phyloP scores from a whole-genome alignment of 2,113 vertebrate genomes.

The Agapornis roseicollis region DNA sequence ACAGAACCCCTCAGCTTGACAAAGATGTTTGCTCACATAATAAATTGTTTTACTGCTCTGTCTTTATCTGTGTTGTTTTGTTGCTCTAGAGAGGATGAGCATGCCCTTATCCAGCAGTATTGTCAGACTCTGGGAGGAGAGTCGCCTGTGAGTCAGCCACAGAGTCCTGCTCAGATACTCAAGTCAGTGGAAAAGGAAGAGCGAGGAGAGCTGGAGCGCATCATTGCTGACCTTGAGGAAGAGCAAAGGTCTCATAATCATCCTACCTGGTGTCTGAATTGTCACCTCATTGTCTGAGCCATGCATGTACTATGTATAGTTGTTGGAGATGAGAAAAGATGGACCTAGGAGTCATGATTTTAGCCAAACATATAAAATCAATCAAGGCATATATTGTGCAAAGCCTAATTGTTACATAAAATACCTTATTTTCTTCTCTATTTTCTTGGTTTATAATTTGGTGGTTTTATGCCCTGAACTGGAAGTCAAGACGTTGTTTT shows the following conservation, averaged over 20 bases:
- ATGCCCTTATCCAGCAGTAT: slow-evolving; percentile 94
- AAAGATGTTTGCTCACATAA: not conserved
- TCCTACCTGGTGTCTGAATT: not conserved
- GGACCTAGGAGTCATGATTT: not conserved
- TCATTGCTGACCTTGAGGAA: slow-evolving; percentile 93
- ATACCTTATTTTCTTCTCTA: not conserved
- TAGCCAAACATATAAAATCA: not conserved
- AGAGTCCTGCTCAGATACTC: slow-evolving; percentile 95
- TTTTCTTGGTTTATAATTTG: not conserved
- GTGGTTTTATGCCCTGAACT: not conserved
- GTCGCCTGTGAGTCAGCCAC: slow-evolving; percentile 89
- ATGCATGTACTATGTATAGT: not conserved
- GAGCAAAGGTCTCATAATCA: slow-evolving; percentile 85
- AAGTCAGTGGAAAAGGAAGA: slow-evolving; percentile 94
- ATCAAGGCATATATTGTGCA: not conserved
- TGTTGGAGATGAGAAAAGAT: not conserved
- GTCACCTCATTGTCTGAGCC: not conserved
- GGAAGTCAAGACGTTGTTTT: not conserved
- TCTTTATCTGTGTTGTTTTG: not conserved
- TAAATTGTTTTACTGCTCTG: not conserved
- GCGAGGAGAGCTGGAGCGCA: slow-evolving; percentile 87
- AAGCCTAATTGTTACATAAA: not conserved
- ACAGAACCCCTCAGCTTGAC: not conserved
- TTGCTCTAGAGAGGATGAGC: slow-evolving; percentile 90
- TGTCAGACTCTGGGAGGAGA: slow-evolving; percentile 94